Evolutionary conservation across 30 jellyfish, hydroid and myxozoan genomes (phyloP), one percentile per base, ranked within the genome.

Genomic region (Aurelia coerulea): DNA sequence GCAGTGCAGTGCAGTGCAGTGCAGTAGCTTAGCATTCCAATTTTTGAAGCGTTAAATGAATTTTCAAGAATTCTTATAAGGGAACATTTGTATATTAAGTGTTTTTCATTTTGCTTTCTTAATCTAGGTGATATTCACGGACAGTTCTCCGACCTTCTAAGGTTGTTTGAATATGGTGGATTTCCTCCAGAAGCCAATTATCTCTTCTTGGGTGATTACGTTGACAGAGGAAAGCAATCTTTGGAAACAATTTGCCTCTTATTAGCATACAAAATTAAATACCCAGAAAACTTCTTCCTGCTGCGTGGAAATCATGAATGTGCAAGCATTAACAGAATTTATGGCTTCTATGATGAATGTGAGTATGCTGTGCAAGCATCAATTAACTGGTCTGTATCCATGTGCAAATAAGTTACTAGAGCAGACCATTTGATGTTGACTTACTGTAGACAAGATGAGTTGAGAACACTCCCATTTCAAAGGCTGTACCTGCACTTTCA

Each of bases 121-220:
- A 70, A 4, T 74, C n/a, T 79, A 95, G 99, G 99, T 67, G 99
- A 96, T 69, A 92, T 96, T 42, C 99, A 96, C 73, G 99, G 99
- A 2, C 99, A 96, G 81, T 96, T 78, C 63, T 96, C 96, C 5
- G 99, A 96, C 74, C 90, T 96, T 32, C 80, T 96, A 34, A 80
- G 99, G 53, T 78, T 96, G 85, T 96, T 96, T 83, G 99, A 96
- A 80, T 91, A 96, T 92, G 99, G 99, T 12, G 98, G 97, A 4
- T 96, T 96, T 46, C 99, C 99, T 16, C 99, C 99, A 62, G 99
- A 96, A 78, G 98, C 99, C 18, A 96, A 96, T 83, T 96, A 96
- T 73, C 89, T 96, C 33, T 96, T 96, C 69, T 84, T 96, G 65
- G 99, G 99, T 29, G 99, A 96, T 75, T 96, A 96, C 85, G 99